Evolutionary conservation across 2,888 invertebrate species (phyloP).

Genomic region (Corythucha ciliata): DNA sequence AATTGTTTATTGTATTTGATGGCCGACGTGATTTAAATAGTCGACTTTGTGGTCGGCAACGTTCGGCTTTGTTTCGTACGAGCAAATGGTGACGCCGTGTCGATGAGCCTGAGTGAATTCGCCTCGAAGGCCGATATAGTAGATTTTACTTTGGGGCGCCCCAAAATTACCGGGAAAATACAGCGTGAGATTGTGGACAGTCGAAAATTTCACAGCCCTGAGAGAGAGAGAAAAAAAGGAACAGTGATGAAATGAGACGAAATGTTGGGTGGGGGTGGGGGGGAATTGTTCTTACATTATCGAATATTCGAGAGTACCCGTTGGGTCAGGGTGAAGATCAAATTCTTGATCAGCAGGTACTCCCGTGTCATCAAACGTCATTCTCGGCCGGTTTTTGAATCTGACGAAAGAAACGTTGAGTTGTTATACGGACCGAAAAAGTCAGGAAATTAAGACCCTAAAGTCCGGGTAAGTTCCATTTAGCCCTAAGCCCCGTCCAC

Average conservation of each 20-base stretch:
- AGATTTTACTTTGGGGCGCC: slow-evolving; percentile 70
- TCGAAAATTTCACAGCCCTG: slow-evolving; percentile 87
- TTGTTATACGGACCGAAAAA: no score
- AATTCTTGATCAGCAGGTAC: slow-evolving; percentile 77
- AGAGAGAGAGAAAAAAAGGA: slow-evolving; percentile 41
- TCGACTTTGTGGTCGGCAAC: slow-evolving; percentile 73
- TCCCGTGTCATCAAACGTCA: slow-evolving; percentile 85
- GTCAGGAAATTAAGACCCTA: no score
- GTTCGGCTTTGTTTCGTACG: slow-evolving; percentile 80
- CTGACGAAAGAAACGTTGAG: no score
- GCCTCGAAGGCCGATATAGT: slow-evolving; percentile 90
- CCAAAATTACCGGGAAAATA: slow-evolving; percentile 88
- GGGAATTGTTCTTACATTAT: slow-evolving; percentile 76
- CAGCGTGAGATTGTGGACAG: slow-evolving; percentile 77
- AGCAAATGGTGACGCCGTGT: slow-evolving; percentile 85
- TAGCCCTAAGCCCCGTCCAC: no score
- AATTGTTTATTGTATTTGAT: slow-evolving; percentile 47
- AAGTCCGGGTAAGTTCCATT: no score
- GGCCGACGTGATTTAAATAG: slow-evolving; percentile 51
- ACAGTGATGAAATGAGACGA: background rate
- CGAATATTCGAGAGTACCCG: slow-evolving; percentile 76
- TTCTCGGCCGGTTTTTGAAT: slow-evolving; percentile 84
- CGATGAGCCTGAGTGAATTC: slow-evolving; percentile 77
- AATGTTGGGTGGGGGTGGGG: slow-evolving; percentile 11
- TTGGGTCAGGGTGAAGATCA: slow-evolving; percentile 68